phyloP scores from a whole-genome alignment of 1,140 invertebrate genomes.

The Apis laboriosa region DNA sequence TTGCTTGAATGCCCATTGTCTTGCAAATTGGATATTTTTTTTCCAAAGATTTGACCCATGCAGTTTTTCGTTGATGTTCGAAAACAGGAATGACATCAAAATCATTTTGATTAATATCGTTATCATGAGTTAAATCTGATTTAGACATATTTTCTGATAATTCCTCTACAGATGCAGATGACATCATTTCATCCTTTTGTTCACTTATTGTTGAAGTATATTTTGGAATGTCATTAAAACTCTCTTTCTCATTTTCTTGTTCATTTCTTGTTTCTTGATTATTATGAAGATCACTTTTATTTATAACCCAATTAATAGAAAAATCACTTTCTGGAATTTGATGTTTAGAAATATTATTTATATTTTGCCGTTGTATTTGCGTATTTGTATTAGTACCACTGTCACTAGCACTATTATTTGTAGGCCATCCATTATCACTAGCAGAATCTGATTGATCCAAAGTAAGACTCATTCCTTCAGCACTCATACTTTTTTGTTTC shows the following conservation, averaged over 20 bases:
- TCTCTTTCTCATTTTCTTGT: constrained; percentile 59
- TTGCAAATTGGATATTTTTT: constrained; percentile 59
- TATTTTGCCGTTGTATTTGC: constrained; percentile 72
- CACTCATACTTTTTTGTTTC: constrained; percentile 92
- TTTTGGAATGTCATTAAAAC: constrained; percentile 63
- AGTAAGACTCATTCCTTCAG: constrained; percentile 84
- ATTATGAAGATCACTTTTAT: constrained; percentile 69
- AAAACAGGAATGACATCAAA: constrained; percentile 33
- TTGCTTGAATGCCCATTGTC: constrained; percentile 73
- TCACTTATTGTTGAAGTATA: constrained; percentile 73
- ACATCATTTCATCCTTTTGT: constrained; percentile 76
- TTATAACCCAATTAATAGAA: constrained; percentile 78
- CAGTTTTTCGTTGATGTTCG: constrained; percentile 48
- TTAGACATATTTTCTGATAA: constrained; percentile 79
- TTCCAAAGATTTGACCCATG: constrained; percentile 47
- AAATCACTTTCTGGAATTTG: constrained; percentile 73
- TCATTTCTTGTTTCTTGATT: constrained; percentile 55
- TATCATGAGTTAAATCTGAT: constrained; percentile 63
- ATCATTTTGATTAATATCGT: constrained; percentile 68
- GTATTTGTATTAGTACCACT: constrained; percentile 75
- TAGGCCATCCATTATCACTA: constrained; percentile 77
- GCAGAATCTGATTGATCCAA: constrained; percentile 76
- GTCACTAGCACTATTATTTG: constrained; percentile 73
- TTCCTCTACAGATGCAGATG: constrained; percentile 79
- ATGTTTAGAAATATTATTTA: constrained; percentile 51